A percentile compares a stretch with the other conserved stretches of the same genome.
Evolutionary conservation across 2,113 vertebrate species (phyloP).

Genomic region (Corydoras sp.): DNA sequence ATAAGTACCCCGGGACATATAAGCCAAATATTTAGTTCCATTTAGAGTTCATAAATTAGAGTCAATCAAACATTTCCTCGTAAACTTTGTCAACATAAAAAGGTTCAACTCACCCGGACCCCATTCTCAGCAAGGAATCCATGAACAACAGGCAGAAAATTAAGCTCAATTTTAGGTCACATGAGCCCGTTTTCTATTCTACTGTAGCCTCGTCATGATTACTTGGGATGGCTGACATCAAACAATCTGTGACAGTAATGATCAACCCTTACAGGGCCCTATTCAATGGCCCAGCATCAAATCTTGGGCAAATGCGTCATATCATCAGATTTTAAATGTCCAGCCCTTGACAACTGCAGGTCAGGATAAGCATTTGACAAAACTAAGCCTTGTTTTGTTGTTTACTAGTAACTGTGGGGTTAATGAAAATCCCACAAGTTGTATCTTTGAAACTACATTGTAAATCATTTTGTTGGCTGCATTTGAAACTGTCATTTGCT

Average conservation of each 20-base stretch:
- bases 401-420: too few species aligned
- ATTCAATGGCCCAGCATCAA: slow-evolving; percentile 4
- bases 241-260: slow-evolving; percentile 17
- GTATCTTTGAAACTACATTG: not conserved
- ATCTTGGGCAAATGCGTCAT: slow-evolving; percentile 15
- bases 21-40: too few species aligned
- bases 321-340: slow-evolving; percentile 16
- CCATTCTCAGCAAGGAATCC: not conserved
- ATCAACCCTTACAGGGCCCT: slow-evolving; percentile 1
- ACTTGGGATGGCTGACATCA: slow-evolving; percentile 14
- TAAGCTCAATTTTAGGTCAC: slow-evolving; percentile 16
- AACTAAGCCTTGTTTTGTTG: too few species aligned
- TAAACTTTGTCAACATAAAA: not conserved
- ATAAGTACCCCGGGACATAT: too few species aligned
- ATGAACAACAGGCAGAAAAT: slow-evolving; percentile 4
- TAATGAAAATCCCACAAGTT: too few species aligned
- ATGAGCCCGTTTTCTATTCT: not conserved
- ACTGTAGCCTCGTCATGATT: slow-evolving; percentile 1
- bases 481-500: not conserved
- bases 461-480: not conserved
- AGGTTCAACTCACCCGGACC: not conserved
- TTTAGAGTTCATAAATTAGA: too few species aligned
- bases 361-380: not conserved
- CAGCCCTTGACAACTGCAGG: not conserved
- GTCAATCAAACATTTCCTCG: not conserved